Percentiles rank a stretch among this genome's conserved stretches.
Evolutionary conservation across 2,888 invertebrate species (phyloP).

Genomic region (Apamea sordens): DNA sequence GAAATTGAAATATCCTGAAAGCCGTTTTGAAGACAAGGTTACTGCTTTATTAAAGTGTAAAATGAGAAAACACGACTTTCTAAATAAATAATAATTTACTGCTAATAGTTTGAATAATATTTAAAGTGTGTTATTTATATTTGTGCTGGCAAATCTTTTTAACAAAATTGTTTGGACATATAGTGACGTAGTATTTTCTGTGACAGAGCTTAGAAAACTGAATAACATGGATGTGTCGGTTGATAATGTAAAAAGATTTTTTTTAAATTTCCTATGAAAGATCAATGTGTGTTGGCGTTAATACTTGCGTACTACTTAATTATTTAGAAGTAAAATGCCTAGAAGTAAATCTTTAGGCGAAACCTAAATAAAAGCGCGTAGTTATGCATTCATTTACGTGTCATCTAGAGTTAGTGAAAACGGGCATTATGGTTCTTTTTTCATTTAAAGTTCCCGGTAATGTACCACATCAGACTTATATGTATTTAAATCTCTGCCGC

Average conservation of each 20-base stretch:
- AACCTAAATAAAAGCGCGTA: background rate
- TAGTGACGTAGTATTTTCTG: slow-evolving; percentile 27
- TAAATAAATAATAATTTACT: slow-evolving; percentile 38
- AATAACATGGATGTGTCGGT: background rate
- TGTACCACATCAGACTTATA: too few relatives aligned
- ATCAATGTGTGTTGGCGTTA: background rate
- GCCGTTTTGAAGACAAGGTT: background rate
- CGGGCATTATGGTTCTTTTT: background rate
- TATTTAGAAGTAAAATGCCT: background rate
- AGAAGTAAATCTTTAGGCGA: too few relatives aligned
- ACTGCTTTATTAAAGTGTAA: background rate
- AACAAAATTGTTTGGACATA: slow-evolving; percentile 7
- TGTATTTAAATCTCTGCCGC: background rate
- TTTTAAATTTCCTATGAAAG: background rate
- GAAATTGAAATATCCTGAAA: slow-evolving; percentile 4
- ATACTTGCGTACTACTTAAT: background rate
- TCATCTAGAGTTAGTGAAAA: background rate
- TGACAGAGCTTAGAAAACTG: background rate
- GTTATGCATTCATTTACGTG: too few relatives aligned
- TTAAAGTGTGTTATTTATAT: slow-evolving; percentile 9
- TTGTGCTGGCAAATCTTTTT: slow-evolving; percentile 30
- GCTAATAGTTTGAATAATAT: slow-evolving; percentile 14
- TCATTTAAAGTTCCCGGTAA: background rate
- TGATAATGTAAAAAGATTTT: background rate
- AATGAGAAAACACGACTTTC: slow-evolving; percentile 29